Evolutionary conservation across 2,888 invertebrate genomes (phyloP), one percentile per base, ranked within the genome.

Genomic region (Hylaea fasciaria): DNA sequence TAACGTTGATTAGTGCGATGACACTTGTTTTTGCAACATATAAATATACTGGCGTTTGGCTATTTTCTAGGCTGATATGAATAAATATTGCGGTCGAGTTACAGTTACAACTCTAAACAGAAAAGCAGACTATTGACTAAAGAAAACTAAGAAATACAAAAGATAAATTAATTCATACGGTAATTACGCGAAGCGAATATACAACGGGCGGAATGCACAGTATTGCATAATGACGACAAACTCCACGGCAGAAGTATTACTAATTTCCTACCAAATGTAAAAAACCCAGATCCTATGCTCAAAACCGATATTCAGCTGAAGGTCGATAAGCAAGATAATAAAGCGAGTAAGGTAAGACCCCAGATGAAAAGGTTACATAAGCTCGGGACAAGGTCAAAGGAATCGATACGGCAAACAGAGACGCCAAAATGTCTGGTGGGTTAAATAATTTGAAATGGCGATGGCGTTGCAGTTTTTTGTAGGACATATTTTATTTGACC

Each of bases 361-460:
- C 66, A 55, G 52, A 54, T 55, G 62, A 70, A 73, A 73, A 64
- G 69, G 76, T 86, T 85, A 86, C 78, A 77, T 81, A 86, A 87
- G 70, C 56, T 56, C 51, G 58, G 62, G 65, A 69, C 85, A 89
- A 89, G 88, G 89, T 85, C 83, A 80, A 65, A 64, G 57, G 76
- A 84, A 89, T 89, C 89, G 77, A 90, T 90, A 86, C 72, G 48
- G 46, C 55, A 59, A 53, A 45, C 48, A 48, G 43, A 74, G 86
- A 72, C 86, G 89, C 85, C 88, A 73, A 74, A 70, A 70, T 68
- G 87, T 86, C 89, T 86, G 66, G 66, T 58, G 53, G 66, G 65
- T 61, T 65, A 71, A 78, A 73, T 49, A 55, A 8, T 16, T 50
- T 62, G 29, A 57, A 59, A 62, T 61, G 59, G 66, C 54, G 54